Conservation (phyloP, 2,113 vertebrate species). For the Gobiocypris rarus region DNA sequence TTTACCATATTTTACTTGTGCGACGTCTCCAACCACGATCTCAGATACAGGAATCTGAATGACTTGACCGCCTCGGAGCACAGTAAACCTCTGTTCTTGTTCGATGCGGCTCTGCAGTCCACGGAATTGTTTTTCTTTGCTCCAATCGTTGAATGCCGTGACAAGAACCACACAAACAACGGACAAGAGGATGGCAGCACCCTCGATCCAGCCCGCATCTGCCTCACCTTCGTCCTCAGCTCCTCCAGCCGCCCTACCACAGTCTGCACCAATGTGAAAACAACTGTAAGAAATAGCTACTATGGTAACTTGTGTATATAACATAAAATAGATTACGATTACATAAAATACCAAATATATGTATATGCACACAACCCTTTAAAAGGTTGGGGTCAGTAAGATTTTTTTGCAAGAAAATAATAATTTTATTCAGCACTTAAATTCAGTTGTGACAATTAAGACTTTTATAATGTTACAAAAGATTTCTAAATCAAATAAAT, state of each 20-base stretch:
- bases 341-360: background rate
- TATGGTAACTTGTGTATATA: background rate
- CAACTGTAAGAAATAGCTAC: background rate
- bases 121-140: conserved; percentile 93
- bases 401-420: background rate
- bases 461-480: too few relatives aligned
- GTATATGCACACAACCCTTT: background rate
- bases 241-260: conserved; percentile 74
- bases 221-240: conserved; percentile 80
- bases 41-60: conserved; percentile 84
- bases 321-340: background rate
- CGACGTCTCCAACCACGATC: conserved; percentile 87
- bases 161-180: conserved; percentile 90
- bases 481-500: too few relatives aligned
- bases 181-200: conserved; percentile 80
- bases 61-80: conserved; percentile 81
- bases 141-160: conserved; percentile 95
- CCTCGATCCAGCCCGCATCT: conserved; percentile 91
- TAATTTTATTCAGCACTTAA: too few relatives aligned
- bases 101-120: conserved; percentile 91
- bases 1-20: conserved; percentile 92
- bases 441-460: too few relatives aligned
- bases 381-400: background rate
- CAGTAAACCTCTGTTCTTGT: conserved; percentile 84
- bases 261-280: conserved; percentile 68